These are phyloP conservation scores for Plodia interpunctella DNA, from an alignment of 1,140 invertebrate species.

Conservation along the genomic window DNA sequence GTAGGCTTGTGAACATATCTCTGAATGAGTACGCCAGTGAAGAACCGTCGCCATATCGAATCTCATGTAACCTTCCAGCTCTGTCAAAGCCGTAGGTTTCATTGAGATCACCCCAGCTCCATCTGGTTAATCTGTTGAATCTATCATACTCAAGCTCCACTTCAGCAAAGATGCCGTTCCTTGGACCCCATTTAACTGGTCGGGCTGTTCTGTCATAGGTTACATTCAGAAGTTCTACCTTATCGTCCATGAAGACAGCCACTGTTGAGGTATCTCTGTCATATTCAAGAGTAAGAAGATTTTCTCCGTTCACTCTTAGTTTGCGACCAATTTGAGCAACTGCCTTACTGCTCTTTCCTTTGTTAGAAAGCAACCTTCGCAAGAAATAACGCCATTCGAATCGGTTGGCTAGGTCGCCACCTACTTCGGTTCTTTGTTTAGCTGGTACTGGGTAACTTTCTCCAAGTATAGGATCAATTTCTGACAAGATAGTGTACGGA, in stretches of 20 bases:
- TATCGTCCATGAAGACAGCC: constrained; percentile 92
- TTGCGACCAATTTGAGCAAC: constrained; percentile 90
- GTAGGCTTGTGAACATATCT: constrained; percentile 91
- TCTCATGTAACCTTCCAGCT: constrained; percentile 90
- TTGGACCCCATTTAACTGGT: constrained; percentile 92
- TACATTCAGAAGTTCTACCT: constrained; percentile 92
- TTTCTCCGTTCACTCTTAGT: constrained; percentile 92
- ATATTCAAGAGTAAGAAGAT: constrained; percentile 94
- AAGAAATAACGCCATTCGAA: constrained; percentile 97
- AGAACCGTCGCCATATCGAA: constrained; percentile 91
- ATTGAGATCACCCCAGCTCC: constrained; percentile 94
- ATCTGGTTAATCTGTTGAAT: constrained; percentile 91
- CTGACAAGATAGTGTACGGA: constrained; percentile 89
- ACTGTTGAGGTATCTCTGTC: constrained; percentile 93
- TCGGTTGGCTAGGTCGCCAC: constrained; percentile 92
- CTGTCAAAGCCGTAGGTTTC: constrained; percentile 93
- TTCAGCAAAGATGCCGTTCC: constrained; percentile 89
- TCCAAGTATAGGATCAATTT: constrained; percentile 88
- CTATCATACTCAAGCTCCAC: constrained; percentile 95
- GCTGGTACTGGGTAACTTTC: constrained; percentile 94
- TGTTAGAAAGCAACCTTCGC: constrained; percentile 80
- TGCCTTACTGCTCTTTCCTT: constrained; percentile 80
- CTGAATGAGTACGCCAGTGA: constrained; percentile 92
- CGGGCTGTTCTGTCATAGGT: constrained; percentile 94
- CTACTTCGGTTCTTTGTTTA: constrained; percentile 92